A percentile compares a stretch with the other conserved stretches of the same genome.
phyloP scores from a whole-genome alignment of 2,797 vertebrate species.

The Sebastes dallii region DNA sequence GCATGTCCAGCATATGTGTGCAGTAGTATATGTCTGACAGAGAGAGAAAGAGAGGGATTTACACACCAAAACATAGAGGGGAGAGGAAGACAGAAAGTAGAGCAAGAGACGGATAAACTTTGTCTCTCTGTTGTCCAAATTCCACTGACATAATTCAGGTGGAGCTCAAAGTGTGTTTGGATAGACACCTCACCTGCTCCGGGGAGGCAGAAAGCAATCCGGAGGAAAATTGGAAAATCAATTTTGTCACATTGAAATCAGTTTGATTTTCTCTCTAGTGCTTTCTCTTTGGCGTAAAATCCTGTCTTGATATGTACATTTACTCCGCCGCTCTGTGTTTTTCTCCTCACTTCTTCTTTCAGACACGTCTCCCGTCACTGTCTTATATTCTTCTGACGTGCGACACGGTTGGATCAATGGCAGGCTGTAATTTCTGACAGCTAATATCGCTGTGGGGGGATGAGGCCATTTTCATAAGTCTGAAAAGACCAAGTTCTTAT shows the following conservation, averaged over 20 bases:
- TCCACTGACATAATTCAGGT: slow-evolving; percentile 31
- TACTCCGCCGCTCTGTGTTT: slow-evolving; percentile 56
- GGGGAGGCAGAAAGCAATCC: slow-evolving; percentile 75
- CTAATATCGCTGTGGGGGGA: slow-evolving; percentile 25
- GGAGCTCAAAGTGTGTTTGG: slow-evolving; percentile 48
- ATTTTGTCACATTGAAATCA: slow-evolving; percentile 78
- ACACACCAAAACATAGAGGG: not conserved
- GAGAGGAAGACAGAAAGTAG: not conserved
- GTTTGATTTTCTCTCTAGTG: slow-evolving; percentile 66
- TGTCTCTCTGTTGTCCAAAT: slow-evolving; percentile 18
- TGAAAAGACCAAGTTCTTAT: slow-evolving; percentile 17
- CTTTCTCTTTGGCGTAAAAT: slow-evolving; percentile 65
- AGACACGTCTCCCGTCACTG: slow-evolving; percentile 18
- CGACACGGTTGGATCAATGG: slow-evolving; percentile 53
- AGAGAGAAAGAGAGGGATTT: not conserved
- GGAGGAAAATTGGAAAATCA: slow-evolving; percentile 86
- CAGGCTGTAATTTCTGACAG: slow-evolving; percentile 58
- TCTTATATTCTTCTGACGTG: slow-evolving; percentile 34
- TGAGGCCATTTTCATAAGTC: slow-evolving; percentile 34
- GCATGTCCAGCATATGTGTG: slow-evolving; percentile 15
- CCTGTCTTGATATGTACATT: slow-evolving; percentile 71
- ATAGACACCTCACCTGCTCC: slow-evolving; percentile 49
- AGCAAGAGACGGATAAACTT: not conserved
- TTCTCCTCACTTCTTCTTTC: slow-evolving; percentile 31
- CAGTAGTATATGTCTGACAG: not conserved